Conservation (phyloP, 2,888 invertebrate species). For the Xanthorhoe designata region DNA sequence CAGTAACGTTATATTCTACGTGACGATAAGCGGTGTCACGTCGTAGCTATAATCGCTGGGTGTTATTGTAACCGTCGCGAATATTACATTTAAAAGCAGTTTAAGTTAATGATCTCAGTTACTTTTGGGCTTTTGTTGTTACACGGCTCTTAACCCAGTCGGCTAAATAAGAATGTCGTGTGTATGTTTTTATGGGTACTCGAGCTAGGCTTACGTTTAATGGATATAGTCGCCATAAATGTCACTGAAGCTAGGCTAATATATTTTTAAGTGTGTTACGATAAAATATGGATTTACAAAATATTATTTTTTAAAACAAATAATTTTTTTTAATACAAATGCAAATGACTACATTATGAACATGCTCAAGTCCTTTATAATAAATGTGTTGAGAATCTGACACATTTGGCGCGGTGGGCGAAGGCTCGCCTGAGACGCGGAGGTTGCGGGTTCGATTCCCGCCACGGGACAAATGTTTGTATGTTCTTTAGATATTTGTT, state of each 20-base stretch:
- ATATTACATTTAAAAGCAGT: conserved; percentile 43
- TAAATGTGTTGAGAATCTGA: background rate
- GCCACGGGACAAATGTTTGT: too few relatives aligned
- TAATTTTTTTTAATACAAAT: too few relatives aligned
- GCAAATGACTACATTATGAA: too few relatives aligned
- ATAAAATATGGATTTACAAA: background rate
- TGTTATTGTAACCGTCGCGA: conserved; percentile 44
- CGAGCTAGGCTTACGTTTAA: conserved; percentile 26
- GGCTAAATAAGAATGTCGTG: conserved; percentile 29
- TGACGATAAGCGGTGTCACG: conserved; percentile 61
- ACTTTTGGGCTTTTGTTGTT: conserved; percentile 38
- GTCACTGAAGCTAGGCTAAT: conserved; percentile 8
- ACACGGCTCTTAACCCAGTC: conserved; percentile 27
- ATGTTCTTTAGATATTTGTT: too few relatives aligned
- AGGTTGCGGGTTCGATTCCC: too few relatives aligned
- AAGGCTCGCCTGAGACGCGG: too few relatives aligned
- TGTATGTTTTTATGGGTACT: conserved; percentile 26
- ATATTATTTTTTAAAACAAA: background rate
- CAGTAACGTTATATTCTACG: conserved; percentile 64
- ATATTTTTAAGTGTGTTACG: conserved; percentile 1
- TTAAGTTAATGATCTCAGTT: conserved; percentile 39
- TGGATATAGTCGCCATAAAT: conserved; percentile 19
- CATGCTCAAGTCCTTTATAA: too few relatives aligned
- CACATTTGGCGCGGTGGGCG: too few relatives aligned
- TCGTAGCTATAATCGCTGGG: conserved; percentile 58